Base-by-base conservation (phyloP, 1,140 invertebrate species). In the Archegozetes longisetosus region DNA sequence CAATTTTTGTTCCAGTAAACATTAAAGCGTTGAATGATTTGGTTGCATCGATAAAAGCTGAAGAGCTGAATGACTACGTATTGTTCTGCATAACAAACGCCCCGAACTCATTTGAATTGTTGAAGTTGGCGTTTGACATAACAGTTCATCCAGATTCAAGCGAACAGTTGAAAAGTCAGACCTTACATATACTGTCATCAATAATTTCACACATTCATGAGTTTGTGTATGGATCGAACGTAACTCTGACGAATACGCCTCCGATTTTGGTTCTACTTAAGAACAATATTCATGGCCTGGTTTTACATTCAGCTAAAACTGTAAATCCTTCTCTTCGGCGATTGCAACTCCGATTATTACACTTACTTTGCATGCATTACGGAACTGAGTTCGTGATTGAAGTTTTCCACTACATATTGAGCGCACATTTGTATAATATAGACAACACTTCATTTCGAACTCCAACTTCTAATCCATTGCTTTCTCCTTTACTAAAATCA, bases 81-180 rank as follows among this genome's bases (percentile, higher is more conserved):
- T 40, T 62, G 3, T 62, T 53, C 26, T 62, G 61, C 17, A 51
- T 59, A 6, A 13, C 58, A 3, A 62, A 62, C 27, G 61, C 61
- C 9, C 49, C 48, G 0, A 62, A 62, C 48, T 29, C 61, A 23
- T 62, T 62, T 26, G 52, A 59, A 27, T 56, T 62, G 27, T 26
- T 62, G 20, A 20, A 26, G 12, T 17, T 62, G 22, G 62, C 48
- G 4, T 62, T 62, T 47, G 50, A 62, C 20, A 32, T 54, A 28
- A n/a, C 32, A 23, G 22, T 56, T 17, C 29, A 62, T 29, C 22
- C 13, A 12, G n/a, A 62, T 12, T 17, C 56, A 3, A 53, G 17
- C 20, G 55, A 53, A 28, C 29, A 20, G 27, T 24, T 62, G 13
- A n/a, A 20, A 2, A 26, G 53, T 24, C 14, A 47, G 53, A 25